Percentiles rank a stretch among this genome's conserved stretches.
Evolutionary conservation across 37 sponge, comb jelly and placozoan genomes (phyloP).

Genomic region (Trichoplax adhaerens): DNA sequence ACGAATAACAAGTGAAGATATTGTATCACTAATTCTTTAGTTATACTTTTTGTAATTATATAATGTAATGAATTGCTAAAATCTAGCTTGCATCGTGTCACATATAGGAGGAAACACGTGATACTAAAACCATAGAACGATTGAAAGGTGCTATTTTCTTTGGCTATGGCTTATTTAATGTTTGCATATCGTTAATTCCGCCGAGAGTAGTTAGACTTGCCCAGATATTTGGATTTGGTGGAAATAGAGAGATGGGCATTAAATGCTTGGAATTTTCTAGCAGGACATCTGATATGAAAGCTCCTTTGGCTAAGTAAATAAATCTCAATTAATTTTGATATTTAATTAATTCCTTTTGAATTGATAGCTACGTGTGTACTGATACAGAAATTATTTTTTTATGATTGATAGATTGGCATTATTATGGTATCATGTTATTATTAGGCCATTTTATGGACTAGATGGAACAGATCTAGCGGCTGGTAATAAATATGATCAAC

Average conservation of each 20-base stretch:
- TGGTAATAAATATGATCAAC: slow-evolving; percentile 1
- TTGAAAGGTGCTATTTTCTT: slow-evolving; percentile 41
- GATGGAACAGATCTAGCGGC: slow-evolving; percentile 63
- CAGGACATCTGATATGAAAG: slow-evolving; percentile 61
- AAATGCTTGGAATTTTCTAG: slow-evolving; percentile 57
- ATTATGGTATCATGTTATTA: slow-evolving; percentile 74
- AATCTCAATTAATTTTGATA: too few relatives aligned
- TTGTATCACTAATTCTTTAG: too few relatives aligned
- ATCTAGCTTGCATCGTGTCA: too few relatives aligned
- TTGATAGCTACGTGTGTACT: too few relatives aligned
- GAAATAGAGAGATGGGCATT: slow-evolving; percentile 54
- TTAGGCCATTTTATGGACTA: slow-evolving; percentile 69
- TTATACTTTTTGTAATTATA: too few relatives aligned
- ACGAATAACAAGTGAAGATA: too few relatives aligned
- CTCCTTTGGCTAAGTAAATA: slow-evolving; percentile 49
- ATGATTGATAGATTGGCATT: slow-evolving; percentile 33
- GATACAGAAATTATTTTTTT: too few relatives aligned
- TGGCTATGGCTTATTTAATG: slow-evolving; percentile 82
- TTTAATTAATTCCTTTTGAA: too few relatives aligned
- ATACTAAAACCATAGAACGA: too few relatives aligned
- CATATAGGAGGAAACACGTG: too few relatives aligned
- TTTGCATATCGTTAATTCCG: slow-evolving; percentile 84
- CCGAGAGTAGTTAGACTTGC: slow-evolving; percentile 76
- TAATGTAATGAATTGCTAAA: too few relatives aligned
- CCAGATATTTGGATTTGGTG: slow-evolving; percentile 89